Evolutionary conservation across 2,113 vertebrate genomes (phyloP), one percentile per base, ranked within the genome.

Genomic region (Anser brachyrhynchus): DNA sequence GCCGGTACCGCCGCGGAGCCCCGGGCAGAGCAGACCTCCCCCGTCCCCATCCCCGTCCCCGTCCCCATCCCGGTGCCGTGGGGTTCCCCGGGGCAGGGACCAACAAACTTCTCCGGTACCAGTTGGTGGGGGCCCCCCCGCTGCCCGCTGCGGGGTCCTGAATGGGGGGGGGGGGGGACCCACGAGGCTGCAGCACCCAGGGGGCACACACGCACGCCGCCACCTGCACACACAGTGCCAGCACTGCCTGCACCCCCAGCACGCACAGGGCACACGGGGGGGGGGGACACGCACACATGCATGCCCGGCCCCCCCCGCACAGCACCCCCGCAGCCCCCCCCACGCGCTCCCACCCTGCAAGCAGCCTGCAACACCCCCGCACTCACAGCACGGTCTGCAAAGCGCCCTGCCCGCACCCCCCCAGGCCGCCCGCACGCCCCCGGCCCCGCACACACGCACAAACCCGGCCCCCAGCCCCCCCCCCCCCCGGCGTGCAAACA

Each of bases 291-390:
- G 9, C 22, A 44, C 46, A 14, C 33, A 18, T 33, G 9, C 13
- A 80, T 33, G 46, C 20, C 35, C 11, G 23, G 28, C 39, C 10
- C 23, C 13, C 13, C n/a, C 10, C 49, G 17, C 10, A 10, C 46
- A 44, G 46, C 49, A 16, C 41, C 54, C 55, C 55, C 25, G 39
- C 22, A 33, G 43, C 23, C 84, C 39, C 39, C 39, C 39, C 39
- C 39, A 39, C 39, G 39, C 39, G 39, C 39, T 39, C 39, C 10
- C 39, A 39, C 39, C 51, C 51, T 22, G 37, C 92, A 35, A 57
- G 72, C 93, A 86, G 87, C 84, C 95, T 55, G 95, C 87, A 95
- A 79, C 94, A 76, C 94, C 90, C 92, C 92, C 95, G 80, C 90
- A 54, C 20, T 3, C 28, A 61, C 93, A 95, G 55, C 93, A 78